These are phyloP conservation scores for Pheosia tremula DNA, from an alignment of 2,888 invertebrate species.

Conservation along the genomic window DNA sequence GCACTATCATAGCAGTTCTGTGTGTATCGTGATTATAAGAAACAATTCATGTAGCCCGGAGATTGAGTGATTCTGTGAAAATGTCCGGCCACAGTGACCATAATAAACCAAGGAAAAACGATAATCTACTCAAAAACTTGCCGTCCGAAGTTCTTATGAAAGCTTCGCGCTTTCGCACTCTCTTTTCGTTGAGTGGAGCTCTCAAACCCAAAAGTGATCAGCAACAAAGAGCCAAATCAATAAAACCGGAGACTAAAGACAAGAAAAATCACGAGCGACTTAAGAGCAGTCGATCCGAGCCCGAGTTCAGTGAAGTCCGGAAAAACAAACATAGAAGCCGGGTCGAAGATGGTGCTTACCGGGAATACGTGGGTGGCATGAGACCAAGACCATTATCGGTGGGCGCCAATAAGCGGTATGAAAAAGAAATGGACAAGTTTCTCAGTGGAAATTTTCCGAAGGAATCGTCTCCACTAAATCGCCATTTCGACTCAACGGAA, in stretches of 20 bases:
- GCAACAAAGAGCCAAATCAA: conserved; percentile 49
- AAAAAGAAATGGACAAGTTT: conserved; percentile 57
- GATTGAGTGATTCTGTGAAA: conserved; percentile 32
- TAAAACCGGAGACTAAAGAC: conserved; percentile 77
- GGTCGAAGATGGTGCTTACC: conserved; percentile 51
- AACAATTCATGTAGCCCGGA: conserved; percentile 42
- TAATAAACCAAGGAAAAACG: conserved; percentile 67
- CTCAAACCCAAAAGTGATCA: conserved; percentile 73
- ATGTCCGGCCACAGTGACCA: conserved; percentile 75
- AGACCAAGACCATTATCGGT: conserved; percentile 73
- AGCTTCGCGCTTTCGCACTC: conserved; percentile 58
- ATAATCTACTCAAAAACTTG: conserved; percentile 74
- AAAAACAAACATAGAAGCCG: conserved; percentile 68
- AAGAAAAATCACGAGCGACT: conserved; percentile 71
- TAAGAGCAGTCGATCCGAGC: conserved; percentile 70
- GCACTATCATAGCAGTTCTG: conserved; percentile 46
- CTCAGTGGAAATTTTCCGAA: conserved; percentile 51
- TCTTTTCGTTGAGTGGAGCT: conserved; percentile 75
- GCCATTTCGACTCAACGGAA: conserved; percentile 67
- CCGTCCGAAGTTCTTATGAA: conserved; percentile 76
- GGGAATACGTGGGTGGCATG: conserved; percentile 47
- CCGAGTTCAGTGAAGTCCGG: conserved; percentile 68
- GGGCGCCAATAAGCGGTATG: conserved; percentile 67
- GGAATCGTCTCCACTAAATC: conserved; percentile 52
- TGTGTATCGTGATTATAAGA: conserved; percentile 31